A percentile compares a stretch with the other conserved stretches of the same genome.
phyloP scores from a whole-genome alignment of 1,140 invertebrate species.

The Musca vetustissima region DNA sequence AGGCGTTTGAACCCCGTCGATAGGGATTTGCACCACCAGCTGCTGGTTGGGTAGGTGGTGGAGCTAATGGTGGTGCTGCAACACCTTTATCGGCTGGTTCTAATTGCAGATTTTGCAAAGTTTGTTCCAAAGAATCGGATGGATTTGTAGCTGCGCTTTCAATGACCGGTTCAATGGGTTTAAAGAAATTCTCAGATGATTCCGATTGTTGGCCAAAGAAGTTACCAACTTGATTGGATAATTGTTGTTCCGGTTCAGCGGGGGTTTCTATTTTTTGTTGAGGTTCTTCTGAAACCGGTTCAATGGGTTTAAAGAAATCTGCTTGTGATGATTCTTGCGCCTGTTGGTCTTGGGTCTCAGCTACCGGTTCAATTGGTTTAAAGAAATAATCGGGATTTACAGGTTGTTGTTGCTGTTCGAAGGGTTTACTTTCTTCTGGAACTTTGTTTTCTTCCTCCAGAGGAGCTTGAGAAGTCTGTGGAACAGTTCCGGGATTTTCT shows the following conservation, averaged over 20 bases:
- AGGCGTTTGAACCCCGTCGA: neutral
- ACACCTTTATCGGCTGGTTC: neutral
- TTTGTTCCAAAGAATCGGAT: conserved; percentile 7
- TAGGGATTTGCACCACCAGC: conserved; percentile 1
- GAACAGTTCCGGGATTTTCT: too few species aligned
- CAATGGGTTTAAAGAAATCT: conserved; percentile 1
- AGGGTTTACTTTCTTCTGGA: neutral
- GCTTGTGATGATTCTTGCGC: too few species aligned
- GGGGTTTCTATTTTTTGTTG: too few species aligned
- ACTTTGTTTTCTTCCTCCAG: too few species aligned
- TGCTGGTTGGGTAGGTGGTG: neutral
- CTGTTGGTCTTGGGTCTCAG: too few species aligned
- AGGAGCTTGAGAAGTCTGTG: neutral
- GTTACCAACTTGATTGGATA: too few species aligned
- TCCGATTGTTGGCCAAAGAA: too few species aligned
- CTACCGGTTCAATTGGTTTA: too few species aligned
- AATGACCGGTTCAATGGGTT: conserved; percentile 10
- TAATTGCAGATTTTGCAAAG: neutral
- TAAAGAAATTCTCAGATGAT: neutral
- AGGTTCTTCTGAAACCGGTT: neutral
- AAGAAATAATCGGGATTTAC: too few species aligned
- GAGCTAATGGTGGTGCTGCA: neutral
- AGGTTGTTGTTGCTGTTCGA: too few species aligned
- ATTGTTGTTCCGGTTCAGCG: too few species aligned
- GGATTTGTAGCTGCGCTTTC: neutral